Base-by-base conservation (phyloP, 2,113 vertebrate species). In the Tachysurus fulvidraco region DNA sequence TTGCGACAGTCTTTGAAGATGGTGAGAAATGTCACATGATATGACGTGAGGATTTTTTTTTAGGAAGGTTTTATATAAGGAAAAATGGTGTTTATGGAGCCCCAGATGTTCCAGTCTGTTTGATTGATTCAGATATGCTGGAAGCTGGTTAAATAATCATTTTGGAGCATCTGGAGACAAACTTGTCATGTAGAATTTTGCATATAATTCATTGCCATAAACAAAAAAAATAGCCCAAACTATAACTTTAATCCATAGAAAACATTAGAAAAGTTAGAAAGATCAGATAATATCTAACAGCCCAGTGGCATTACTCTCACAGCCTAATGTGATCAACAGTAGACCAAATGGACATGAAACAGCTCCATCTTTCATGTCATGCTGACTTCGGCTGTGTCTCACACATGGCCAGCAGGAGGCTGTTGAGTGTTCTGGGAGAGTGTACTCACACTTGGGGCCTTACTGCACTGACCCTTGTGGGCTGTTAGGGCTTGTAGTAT, bases 251-350 rank as follows among this genome's bases (percentile, higher is more conserved):
- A 74, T 30, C 52, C 10, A 13, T 9, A 64, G 5, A 62, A 60
- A 41, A 62, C n/a, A 16, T 50, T 36, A 36, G 36, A 36, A 36
- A 36, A 36, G n/a, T n/a, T n/a, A n/a, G 36, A 36, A 36, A 79
- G 5, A 55, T 55, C 14, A 59, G 8, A 80, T n/a, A 6, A 64
- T n/a, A 64, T 64, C 16, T 59, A 60, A 4, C 11, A 41, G 55
- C 78, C 30, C 78, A 41, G 2, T 59, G 2, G 13, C 52, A 55
- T 17, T 17, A 16, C 54, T 13, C 71, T 59, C 41, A 13, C 28
- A 81, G 78, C 28, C 54, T 80, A 80, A 36, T 44, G 19, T 81
- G 57, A 62, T n/a, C 36, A 44, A 59, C 76, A 55, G 52, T 41
- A 36, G n/a, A 23, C 28, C 28, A 41, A 81, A 81, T 64, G 59